Evolutionary conservation across 2,113 vertebrate species (phyloP), one percentile per base, ranked within the genome.

Genomic region (Dolichotis patagonum): DNA sequence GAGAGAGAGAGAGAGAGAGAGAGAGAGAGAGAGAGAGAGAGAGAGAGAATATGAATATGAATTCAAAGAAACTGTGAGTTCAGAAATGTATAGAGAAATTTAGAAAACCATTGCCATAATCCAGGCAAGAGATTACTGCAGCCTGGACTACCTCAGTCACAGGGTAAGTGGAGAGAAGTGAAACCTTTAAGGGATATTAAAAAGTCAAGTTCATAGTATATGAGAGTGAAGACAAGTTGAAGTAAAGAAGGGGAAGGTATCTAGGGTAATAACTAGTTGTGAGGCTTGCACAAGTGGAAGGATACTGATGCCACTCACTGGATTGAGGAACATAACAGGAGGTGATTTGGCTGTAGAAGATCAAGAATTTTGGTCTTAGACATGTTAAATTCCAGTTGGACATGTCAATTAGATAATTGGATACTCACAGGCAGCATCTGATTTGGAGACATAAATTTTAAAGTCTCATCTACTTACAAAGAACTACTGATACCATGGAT

Each of bases 71-170:
- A 13, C 0, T 22, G 13, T 30, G 1, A 58, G 7, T 78, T 88
- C 69, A 88, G 28, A 67, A 90, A 78, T 95, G 20, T 56, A 80
- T 19, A 95, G 17, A 58, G 0, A 87, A 5, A 75, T 0, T 92
- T 96, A 85, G 14, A 84, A 91, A 93, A 93, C 22, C 63, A 8
- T 90, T 90, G 28, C 67, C 30, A 65, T 93, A 67, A 77, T 94
- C 43, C 35, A 97, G 12, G 65, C 26, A 97, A 82, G 26, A 84
- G 35, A 63, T 81, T 30, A 75, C 8, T 90, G 16, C 41, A 92
- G 2, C 30, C 43, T 81, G 16, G 16, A 69, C 32, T 49, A 77
- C 3, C 38, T 88, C 91, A 49, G 11, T 46, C 81, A 24, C 24
- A 91, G n/a, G 20, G 17, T 71, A 71, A 89, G 96, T 41, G n/a